Base-by-base conservation (phyloP, 2,888 invertebrate genomes). In the Fissipunctia ypsillon region DNA sequence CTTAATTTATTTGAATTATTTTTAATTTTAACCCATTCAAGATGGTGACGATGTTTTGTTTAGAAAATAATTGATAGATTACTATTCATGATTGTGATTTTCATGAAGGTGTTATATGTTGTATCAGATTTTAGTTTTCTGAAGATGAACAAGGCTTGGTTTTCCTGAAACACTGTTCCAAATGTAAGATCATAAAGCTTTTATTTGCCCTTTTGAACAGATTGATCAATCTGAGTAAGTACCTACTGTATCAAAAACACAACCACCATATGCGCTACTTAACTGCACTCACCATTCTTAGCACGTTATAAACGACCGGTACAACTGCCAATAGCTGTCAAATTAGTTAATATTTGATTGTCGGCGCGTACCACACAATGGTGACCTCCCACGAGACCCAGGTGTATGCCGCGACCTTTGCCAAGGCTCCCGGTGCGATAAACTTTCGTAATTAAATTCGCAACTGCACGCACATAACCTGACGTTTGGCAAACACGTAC, bases 391-490 rank as follows among this genome's bases (percentile, higher is more conserved):
- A 67, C 59, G 59, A 56, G 71, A 74, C 80, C 78, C 69, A 69
- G 75, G 73, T 72, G 79, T 68, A 14, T 69, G 73, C 59, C 74
- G 80, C 81, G 89, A 91, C 91, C 91, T 91, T 90, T 82, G 56
- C 76, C 86, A 88, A 90, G 90, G 91, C 84, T 83, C 78, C 66
- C 64, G 83, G 89, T 86, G 84, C 89, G 90, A 89, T 91, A 90
- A 89, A 91, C 91, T 92, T 91, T 92, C 91, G 88, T 89, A 90
- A 90, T 88, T 89, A 77, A 88, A 88, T 86, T 86, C 68, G 85
- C 87, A 81, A 87, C 79, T 87, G 83, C 80, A 83, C 81, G 83
- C 84, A 84, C 65, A 67, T 78, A 68, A 80, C 83, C 76, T 73
- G 78, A 83, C 81, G 81, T 81, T 85, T 78, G 77, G 71, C 72